Base-by-base conservation (phyloP, 2,888 invertebrate genomes). In the Acanthosoma haemorrhoidale region DNA sequence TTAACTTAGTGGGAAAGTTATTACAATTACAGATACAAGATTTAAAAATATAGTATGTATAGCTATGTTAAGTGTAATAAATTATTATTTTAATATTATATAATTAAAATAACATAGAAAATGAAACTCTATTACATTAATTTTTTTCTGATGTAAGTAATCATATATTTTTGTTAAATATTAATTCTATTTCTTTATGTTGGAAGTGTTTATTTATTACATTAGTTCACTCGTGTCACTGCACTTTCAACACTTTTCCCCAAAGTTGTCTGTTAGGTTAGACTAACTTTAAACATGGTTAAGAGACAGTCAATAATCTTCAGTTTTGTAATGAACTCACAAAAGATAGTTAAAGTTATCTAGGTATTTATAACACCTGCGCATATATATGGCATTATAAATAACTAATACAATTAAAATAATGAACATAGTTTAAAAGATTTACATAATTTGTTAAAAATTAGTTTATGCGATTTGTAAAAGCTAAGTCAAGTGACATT, bases 21-120 rank as follows among this genome's bases (percentile, higher is more conserved):
- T 38, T 25, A 51, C 61, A 36, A 38, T 61, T 61, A 36, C 32
- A 21, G 36, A 21, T 38, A 18, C 21, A 61, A 25, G 13, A 61
- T 38, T 61, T 21, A 36, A 60, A 61, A 38, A 61, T 61, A 61
- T 61, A 61, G 34, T 4, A 36, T 61, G 34, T 21, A 61, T n/a
- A 61, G 21, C 51, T 18, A 51, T 38, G 36, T 36, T 18, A 34
- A 13, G 5, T 32, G 34, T 36, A 6, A 36, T 34, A 34, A 34
- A 60, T 16, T n/a, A 36, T 25, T 25, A 51, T 51, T 4, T 16
- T 11, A 32, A 6, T 21, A 18, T 13, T 16, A 41, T 41, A 41
- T 4, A 43, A 41, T 8, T 18, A 8, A 25, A 51, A 41, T 18
- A 25, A 51, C 21, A 32, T 32, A 32, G 4, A 6, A 32, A 32